Conservation (phyloP, 1,140 invertebrate species). For the Trichonephila inaurata region DNA sequence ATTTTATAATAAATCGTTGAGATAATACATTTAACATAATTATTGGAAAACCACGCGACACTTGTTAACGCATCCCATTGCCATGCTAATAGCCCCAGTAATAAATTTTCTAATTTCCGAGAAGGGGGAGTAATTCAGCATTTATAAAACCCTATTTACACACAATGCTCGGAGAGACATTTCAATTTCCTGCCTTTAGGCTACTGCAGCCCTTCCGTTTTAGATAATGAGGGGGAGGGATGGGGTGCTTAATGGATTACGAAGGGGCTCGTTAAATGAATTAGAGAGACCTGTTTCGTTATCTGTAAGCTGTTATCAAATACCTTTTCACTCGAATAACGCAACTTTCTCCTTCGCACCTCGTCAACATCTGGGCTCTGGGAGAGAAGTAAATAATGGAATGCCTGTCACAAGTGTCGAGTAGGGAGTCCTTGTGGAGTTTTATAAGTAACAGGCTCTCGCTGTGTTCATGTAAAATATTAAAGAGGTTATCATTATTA, state of each 20-base stretch:
- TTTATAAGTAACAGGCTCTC: too few relatives aligned
- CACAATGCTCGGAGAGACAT: slow-evolving; percentile 44
- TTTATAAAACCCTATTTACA: slow-evolving; percentile 41
- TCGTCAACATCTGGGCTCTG: too few relatives aligned
- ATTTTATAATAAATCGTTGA: slow-evolving; percentile 28
- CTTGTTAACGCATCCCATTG: slow-evolving; percentile 38
- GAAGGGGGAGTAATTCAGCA: slow-evolving; percentile 30
- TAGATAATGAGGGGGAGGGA: slow-evolving; percentile 12
- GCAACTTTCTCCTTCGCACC: not conserved
- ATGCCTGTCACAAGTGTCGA: too few relatives aligned
- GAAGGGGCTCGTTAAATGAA: slow-evolving; percentile 44
- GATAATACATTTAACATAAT: slow-evolving; percentile 19
- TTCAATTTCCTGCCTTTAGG: slow-evolving; percentile 55
- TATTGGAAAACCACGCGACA: slow-evolving; percentile 42
- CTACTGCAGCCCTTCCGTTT: slow-evolving; percentile 34
- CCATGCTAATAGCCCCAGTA: slow-evolving; percentile 44
- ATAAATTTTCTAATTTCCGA: slow-evolving; percentile 54
- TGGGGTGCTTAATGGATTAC: slow-evolving; percentile 41
- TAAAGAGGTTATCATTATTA: too few relatives aligned
- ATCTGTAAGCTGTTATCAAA: slow-evolving; percentile 50
- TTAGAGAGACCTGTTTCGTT: slow-evolving; percentile 39
- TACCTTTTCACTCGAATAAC: slow-evolving; percentile 10
- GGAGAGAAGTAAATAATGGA: too few relatives aligned
- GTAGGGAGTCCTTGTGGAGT: too few relatives aligned
- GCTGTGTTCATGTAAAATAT: too few relatives aligned